phyloP scores from a whole-genome alignment of 2,888 invertebrate species.

The Tetranychus truncatus region DNA sequence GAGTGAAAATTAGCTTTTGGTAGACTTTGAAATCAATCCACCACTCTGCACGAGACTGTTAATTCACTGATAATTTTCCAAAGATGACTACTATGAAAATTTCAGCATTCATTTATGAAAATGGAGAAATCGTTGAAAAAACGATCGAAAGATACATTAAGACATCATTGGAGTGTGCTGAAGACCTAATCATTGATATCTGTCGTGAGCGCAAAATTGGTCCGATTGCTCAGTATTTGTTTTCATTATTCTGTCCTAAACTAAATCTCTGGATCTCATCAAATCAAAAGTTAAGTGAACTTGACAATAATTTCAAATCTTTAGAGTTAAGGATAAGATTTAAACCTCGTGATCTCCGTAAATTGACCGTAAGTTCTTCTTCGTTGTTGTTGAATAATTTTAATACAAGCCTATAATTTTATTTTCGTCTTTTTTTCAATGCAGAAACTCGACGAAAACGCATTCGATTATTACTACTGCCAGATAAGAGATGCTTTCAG shows the following conservation, averaged over 20 bases:
- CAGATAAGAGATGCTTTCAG: conserved; percentile 59
- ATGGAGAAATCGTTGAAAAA: not conserved
- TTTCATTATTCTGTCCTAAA: conserved; percentile 49
- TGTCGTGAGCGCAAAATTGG: conserved; percentile 55
- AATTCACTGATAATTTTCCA: no score
- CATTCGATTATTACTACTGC: conserved; percentile 67
- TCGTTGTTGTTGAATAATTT: not conserved
- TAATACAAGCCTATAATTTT: not conserved
- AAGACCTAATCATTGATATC: conserved; percentile 47
- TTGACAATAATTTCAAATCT: conserved; percentile 39
- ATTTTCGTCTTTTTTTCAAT: not conserved
- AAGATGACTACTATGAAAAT: not conserved
- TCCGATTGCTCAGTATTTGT: conserved; percentile 55
- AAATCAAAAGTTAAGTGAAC: conserved; percentile 39
- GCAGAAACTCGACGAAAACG: conserved; percentile 47
- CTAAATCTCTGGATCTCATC: conserved; percentile 51
- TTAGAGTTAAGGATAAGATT: conserved; percentile 58
- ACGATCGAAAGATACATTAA: not conserved
- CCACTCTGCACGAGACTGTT: no score
- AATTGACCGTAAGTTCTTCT: not conserved
- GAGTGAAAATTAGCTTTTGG: no score
- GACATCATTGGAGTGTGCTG: conserved; percentile 34
- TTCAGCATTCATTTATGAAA: not conserved
- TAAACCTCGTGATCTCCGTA: conserved; percentile 42
- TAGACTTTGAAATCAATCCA: no score